phyloP scores from a whole-genome alignment of 2,797 vertebrate genomes.

The Geotrypetes seraphini region DNA sequence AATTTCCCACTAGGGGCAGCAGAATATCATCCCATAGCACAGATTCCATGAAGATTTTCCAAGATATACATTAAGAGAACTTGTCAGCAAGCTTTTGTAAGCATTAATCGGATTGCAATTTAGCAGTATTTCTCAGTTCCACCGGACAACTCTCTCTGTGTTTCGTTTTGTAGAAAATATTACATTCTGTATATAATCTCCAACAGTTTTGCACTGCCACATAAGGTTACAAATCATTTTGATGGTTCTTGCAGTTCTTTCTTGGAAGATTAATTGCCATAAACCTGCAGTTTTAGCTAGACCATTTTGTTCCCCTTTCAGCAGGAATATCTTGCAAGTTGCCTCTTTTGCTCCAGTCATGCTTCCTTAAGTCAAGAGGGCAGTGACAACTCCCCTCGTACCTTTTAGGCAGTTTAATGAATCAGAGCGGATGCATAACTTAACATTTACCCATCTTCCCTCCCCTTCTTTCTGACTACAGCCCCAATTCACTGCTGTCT shows the following conservation, averaged over 20 bases:
- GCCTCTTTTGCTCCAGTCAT: constrained; percentile 30
- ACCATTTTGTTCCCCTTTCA: constrained; percentile 20
- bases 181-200: too few relatives aligned
- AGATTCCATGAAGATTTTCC: too few relatives aligned
- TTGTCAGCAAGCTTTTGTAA: too few relatives aligned
- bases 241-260: not conserved
- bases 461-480: constrained; percentile 56
- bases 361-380: constrained; percentile 36
- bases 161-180: too few relatives aligned
- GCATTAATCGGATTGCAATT: too few relatives aligned
- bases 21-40: too few relatives aligned
- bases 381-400: constrained; percentile 29
- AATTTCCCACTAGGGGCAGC: too few relatives aligned
- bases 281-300: constrained; percentile 18
- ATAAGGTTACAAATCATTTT: not conserved
- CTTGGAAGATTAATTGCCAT: not conserved
- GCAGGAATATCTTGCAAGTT: constrained; percentile 21
- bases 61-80: too few relatives aligned
- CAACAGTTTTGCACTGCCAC: too few relatives aligned
- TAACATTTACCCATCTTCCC: constrained; percentile 50
- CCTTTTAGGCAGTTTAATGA: constrained; percentile 47
- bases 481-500: constrained; percentile 50
- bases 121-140: too few relatives aligned
- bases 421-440: constrained; percentile 57
- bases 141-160: too few relatives aligned